Evolutionary conservation across 2,888 invertebrate species (phyloP), one percentile per base, ranked within the genome.

Genomic region (Argynnis bischoffii): DNA sequence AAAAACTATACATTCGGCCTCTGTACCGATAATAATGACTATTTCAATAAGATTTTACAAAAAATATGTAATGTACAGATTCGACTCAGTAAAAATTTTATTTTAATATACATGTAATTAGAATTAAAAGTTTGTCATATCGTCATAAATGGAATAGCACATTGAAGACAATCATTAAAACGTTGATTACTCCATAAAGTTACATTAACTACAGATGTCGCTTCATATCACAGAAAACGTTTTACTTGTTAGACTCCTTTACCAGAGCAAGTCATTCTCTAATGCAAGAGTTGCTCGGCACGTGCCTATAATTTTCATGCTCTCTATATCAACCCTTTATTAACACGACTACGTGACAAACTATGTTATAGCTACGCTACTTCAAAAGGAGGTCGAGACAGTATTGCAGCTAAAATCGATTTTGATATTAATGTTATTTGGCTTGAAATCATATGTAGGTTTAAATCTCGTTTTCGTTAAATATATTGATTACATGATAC

Each of bases 301-400:
- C 65, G 57, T 65, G 65, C 57, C 61, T 41, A 61, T 53, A 51
- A 61, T 61, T 35, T 61, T 53, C 51, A 35, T 16, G 51, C 31
- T 50, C 47, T 21, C 15, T 35, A 18, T 41, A 41, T 41, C 60
- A 60, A 48, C 16, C 61, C 61, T 61, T 61, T 61, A 61, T 61
- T 61, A 61, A 53, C 41, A 21, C 35, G 8, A 15, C 18, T 51
- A 61, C 61, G 61, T 61, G 61, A 61, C 61, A 16, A 59, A 59
- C 59, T 48, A 59, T 59, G 26, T 14, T 31, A 48, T 26, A 59
- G 48, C 26, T 31, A 41, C 1, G 48, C 59, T 59, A 59, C 59
- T 59, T 59, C 26, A 26, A 31, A 59, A 59, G 26, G 14, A 59
- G 59, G 48, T 59, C 48, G 59, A 59, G 57, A 47, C n/a, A 48